Evolutionary conservation across 2,888 invertebrate genomes (phyloP).

Genomic region (Platycnemis pennipes): DNA sequence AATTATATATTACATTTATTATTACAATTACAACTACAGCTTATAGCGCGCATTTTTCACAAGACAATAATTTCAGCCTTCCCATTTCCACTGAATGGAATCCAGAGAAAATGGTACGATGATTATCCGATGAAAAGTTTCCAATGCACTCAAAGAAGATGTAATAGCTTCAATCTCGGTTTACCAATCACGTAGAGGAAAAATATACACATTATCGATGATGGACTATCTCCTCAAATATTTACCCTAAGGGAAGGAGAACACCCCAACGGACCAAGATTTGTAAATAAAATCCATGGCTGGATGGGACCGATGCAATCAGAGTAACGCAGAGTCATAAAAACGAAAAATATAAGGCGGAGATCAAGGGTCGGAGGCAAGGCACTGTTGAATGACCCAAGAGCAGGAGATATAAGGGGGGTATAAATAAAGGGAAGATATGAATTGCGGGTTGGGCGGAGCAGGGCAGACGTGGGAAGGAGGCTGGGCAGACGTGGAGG

Average conservation of each 20-base stretch:
- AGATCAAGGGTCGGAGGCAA: background rate
- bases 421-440: conserved; percentile 23
- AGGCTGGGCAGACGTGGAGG: background rate
- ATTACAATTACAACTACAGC: too few relatives aligned
- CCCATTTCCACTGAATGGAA: too few relatives aligned
- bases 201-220: background rate
- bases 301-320: background rate
- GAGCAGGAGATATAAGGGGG: background rate
- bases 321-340: background rate
- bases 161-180: background rate
- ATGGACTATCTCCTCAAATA: background rate
- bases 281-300: background rate
- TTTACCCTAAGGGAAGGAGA: background rate
- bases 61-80: too few relatives aligned
- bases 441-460: background rate
- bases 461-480: background rate
- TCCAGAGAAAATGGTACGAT: too few relatives aligned
- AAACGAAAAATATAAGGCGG: background rate
- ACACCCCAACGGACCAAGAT: background rate
- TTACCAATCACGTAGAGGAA: background rate
- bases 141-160: too few relatives aligned
- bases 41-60: too few relatives aligned
- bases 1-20: too few relatives aligned
- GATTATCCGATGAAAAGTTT: too few relatives aligned
- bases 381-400: background rate